phyloP scores from a whole-genome alignment of 2,888 invertebrate genomes.

The Thereva unica region DNA sequence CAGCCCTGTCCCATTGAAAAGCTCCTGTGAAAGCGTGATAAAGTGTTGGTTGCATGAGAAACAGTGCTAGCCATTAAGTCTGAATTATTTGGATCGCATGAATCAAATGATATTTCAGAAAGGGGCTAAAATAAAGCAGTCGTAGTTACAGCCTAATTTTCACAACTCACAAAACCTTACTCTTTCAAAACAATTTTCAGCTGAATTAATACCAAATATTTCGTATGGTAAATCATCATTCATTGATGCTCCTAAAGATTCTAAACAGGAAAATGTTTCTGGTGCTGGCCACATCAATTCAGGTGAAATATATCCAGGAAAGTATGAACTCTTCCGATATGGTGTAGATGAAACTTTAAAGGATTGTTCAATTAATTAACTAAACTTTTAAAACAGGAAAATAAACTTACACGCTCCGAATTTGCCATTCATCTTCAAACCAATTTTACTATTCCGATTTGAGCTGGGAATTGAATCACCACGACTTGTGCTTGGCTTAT shows the following conservation, averaged over 20 bases:
- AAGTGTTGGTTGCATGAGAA: conserved; percentile 46
- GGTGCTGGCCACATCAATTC: conserved; percentile 57
- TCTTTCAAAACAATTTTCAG: conserved; percentile 56
- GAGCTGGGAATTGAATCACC: conserved; percentile 49
- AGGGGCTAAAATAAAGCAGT: conserved; percentile 49
- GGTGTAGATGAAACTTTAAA: conserved; percentile 47
- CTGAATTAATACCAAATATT: conserved; percentile 54
- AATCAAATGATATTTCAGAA: conserved; percentile 58
- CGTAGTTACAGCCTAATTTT: not conserved
- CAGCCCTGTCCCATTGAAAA: conserved; percentile 80
- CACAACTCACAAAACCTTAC: conserved; percentile 43
- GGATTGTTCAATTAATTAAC: not conserved
- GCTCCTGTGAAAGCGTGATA: conserved; percentile 73
- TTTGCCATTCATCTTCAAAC: conserved; percentile 49
- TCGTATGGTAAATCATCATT: conserved; percentile 57
- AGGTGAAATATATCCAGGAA: conserved; percentile 50
- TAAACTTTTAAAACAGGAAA: not conserved
- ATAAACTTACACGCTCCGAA: conserved; percentile 41
- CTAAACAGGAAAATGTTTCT: conserved; percentile 57
- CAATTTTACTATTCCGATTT: conserved; percentile 52
- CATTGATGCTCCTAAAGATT: conserved; percentile 54
- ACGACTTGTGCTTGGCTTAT: conserved; percentile 57
- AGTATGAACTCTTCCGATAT: conserved; percentile 53
- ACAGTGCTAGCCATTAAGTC: conserved; percentile 51
- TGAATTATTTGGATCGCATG: conserved; percentile 55